Evolutionary conservation across 2,888 invertebrate genomes (phyloP), one percentile per base, ranked within the genome.

Genomic region (Stegana nigrithorax): DNA sequence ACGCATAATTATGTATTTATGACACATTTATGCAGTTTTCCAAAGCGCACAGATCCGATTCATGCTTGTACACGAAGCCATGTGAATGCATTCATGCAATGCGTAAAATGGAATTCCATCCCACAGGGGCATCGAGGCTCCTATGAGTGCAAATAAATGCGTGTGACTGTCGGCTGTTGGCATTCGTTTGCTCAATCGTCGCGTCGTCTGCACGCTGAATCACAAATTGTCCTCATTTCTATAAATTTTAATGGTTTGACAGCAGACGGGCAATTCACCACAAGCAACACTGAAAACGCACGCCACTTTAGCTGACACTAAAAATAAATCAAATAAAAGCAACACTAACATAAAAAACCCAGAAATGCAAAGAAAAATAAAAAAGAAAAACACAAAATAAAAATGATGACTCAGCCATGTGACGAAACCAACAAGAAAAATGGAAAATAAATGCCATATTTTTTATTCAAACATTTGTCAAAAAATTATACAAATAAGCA

Each of bases 251-350:
- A 67, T 62, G 29, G 53, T 62, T 57, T n/a, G n/a, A n/a, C n/a
- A n/a, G n/a, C n/a, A n/a, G n/a, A n/a, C n/a, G n/a, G n/a, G n/a
- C n/a, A n/a, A n/a, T n/a, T n/a, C n/a, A n/a, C n/a, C n/a, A n/a
- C n/a, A n/a, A n/a, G n/a, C n/a, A n/a, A n/a, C n/a, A n/a, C n/a
- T n/a, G n/a, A n/a, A n/a, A n/a, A 68, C 63, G 63, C 63, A 63
- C 67, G 77, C 44, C 64, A 63, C 64, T 68, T 74, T 63, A 56
- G 65, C 55, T 66, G 73, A 47, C 73, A 77, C 67, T 62, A 63
- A 73, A 77, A 73, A 79, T 77, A 71, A 75, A 75, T 69, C 71
- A 73, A 65, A 68, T 60, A 29, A 66, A 51, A 32, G n/a, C n/a
- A n/a, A n/a, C n/a, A n/a, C n/a, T n/a, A n/a, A n/a, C n/a, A n/a